These are phyloP conservation scores for Papilio polyxenes DNA, from an alignment of 1,140 invertebrate species.

Conservation along the genomic window DNA sequence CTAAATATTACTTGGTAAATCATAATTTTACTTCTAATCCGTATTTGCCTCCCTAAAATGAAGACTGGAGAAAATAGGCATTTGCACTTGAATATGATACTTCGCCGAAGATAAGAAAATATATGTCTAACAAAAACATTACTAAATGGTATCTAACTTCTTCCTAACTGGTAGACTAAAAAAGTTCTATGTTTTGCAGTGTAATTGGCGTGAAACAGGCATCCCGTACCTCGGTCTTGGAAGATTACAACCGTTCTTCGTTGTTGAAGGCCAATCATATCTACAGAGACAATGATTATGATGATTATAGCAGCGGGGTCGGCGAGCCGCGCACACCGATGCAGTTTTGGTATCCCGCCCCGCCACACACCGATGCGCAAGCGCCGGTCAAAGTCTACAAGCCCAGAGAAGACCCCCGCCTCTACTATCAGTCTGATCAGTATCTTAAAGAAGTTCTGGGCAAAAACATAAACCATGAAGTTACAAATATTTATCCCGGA, in stretches of 20 bases:
- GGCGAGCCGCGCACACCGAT: conserved; percentile 47
- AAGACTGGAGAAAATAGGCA: not conserved
- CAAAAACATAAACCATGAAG: conserved; percentile 60
- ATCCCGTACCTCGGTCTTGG: conserved; percentile 31
- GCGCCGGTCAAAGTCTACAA: conserved; percentile 57
- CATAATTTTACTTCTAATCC: not conserved
- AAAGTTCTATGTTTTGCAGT: not conserved
- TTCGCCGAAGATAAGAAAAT: too few species aligned
- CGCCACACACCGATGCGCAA: conserved; percentile 45
- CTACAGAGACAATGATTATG: conserved; percentile 62
- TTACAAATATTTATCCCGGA: conserved; percentile 61
- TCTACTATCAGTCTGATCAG: conserved; percentile 71
- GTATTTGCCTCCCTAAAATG: not conserved
- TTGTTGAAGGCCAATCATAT: conserved; percentile 44
- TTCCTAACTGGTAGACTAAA: not conserved
- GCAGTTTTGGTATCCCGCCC: conserved; percentile 50
- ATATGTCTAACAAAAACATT: too few species aligned
- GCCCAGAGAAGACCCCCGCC: conserved; percentile 69
- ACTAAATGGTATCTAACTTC: too few species aligned
- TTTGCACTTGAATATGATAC: not conserved
- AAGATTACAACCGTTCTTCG: conserved; percentile 44
- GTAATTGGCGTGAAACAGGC: conserved; percentile 35
- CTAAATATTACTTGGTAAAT: not conserved
- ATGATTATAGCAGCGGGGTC: conserved; percentile 64
- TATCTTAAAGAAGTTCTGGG: conserved; percentile 68